These are phyloP conservation scores for Drosophila anomalata DNA, from an alignment of 2,888 invertebrate species.

Conservation along the genomic window DNA sequence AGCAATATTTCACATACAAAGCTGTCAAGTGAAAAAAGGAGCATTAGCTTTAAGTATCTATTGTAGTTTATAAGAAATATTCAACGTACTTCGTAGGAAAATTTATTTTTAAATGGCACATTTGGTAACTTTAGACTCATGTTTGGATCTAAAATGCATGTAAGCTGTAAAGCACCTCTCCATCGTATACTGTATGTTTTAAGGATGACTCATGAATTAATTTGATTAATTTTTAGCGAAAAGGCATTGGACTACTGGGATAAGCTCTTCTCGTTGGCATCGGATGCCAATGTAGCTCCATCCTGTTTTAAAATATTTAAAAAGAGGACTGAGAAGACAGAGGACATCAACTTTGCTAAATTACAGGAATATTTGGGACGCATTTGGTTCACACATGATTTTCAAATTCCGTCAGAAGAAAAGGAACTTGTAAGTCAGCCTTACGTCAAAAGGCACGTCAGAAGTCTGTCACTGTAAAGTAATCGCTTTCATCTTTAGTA, in stretches of 20 bases:
- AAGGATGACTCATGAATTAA: background rate
- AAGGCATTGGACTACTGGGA: slow-evolving; percentile 77
- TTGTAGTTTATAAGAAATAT: background rate
- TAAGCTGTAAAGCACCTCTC: background rate
- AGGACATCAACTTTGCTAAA: slow-evolving; percentile 46
- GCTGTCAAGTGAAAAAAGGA: background rate
- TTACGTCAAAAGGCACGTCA: no score
- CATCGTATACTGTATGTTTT: no score
- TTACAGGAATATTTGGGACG: slow-evolving; percentile 72
- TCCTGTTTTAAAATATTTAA: slow-evolving; percentile 58
- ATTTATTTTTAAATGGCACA: background rate
- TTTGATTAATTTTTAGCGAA: slow-evolving; percentile 62
- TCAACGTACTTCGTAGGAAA: slow-evolving; percentile 1
- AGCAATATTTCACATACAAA: background rate
- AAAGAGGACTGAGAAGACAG: slow-evolving; percentile 33
- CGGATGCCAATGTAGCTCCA: slow-evolving; percentile 34
- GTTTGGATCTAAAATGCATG: background rate
- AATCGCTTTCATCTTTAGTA: slow-evolving; percentile 58
- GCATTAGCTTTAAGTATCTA: background rate
- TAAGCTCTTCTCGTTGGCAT: slow-evolving; percentile 68
- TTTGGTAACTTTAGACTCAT: background rate
- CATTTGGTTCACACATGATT: slow-evolving; percentile 68
- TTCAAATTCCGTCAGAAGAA: slow-evolving; percentile 56
- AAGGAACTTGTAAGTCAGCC: slow-evolving; percentile 60
- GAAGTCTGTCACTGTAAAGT: background rate